Base-by-base conservation (phyloP, 1,140 invertebrate genomes). In the Leptonema lineaticorne region DNA sequence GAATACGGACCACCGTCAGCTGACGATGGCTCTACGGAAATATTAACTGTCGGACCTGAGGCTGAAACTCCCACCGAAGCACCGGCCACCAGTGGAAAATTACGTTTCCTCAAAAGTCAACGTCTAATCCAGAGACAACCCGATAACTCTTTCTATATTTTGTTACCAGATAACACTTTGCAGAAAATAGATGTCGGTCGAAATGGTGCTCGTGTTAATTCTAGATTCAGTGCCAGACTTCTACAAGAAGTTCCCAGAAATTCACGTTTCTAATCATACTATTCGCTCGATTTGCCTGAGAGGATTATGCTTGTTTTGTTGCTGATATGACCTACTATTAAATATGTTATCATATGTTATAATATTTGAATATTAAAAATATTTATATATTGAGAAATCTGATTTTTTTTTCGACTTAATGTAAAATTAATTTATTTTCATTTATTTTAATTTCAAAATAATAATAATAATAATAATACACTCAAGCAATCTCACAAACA, bases 1-100 rank as follows among this genome's bases (percentile, higher is more conserved):
- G 76, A 74, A 3, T 79, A 78, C 64, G 63, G 72, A 1, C 74
- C 74, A 14, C 78, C 80, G 4, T 33, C 67, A 14, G 24, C 20
- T 18, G 68, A 48, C 14, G 68, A 66, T 16, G 56, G 26, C 14
- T 0, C 33, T 1, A 56, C 56, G 20, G 59, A 62, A 16, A 33
- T 24, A 37, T 1, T 1, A 1, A 24, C 66, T 16, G 60, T 67
- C 5, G 41, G 56, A 14, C 63, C 68, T 0, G 56, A 56, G 18
- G 41, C 57, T 6, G 69, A 68, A 41, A 33, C 33, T 7, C 27
- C 67, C 1, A 48, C 30, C 1, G 16, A 37, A 20, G 20, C 41
- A 16, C 30, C 24, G 9, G 45, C 48, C 6, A 26, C 62, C 14
- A 70, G 16, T 14, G 65, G 59, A 56, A 60, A 65, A 41, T 29